These are phyloP conservation scores for Platysternon megacephalum DNA, from an alignment of 2,113 vertebrate genomes.

Conservation along the genomic window DNA sequence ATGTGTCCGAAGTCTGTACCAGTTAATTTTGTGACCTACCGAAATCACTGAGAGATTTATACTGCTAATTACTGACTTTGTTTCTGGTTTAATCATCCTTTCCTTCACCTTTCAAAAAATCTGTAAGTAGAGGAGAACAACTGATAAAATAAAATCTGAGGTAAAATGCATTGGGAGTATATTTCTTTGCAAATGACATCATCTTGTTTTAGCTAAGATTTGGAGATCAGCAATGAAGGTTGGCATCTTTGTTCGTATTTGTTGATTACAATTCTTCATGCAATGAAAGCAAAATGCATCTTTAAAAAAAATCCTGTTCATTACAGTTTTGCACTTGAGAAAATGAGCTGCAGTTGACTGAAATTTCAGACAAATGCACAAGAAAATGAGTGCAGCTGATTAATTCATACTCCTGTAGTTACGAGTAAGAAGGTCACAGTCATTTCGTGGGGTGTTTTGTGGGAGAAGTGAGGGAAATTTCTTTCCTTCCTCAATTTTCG, in stretches of 20 bases:
- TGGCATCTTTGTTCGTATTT: background rate
- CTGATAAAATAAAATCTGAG: slow-evolving; percentile 48
- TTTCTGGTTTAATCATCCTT: slow-evolving; percentile 78
- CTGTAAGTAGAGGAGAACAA: background rate
- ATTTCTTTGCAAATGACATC: background rate
- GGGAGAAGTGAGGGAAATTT: background rate
- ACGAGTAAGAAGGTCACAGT: background rate
- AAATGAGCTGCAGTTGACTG: slow-evolving; percentile 4
- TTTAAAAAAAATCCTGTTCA: background rate
- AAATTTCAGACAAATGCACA: background rate
- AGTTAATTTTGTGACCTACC: slow-evolving; percentile 83
- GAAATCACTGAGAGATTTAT: slow-evolving; percentile 84
- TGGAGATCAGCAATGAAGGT: background rate
- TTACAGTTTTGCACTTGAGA: background rate
- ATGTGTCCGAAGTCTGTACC: slow-evolving; percentile 82
- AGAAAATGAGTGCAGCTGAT: background rate
- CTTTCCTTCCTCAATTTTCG: background rate
- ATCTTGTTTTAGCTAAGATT: background rate
- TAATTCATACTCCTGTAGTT: background rate
- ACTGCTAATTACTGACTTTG: slow-evolving; percentile 81
- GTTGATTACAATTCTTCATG: background rate
- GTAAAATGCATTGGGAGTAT: background rate
- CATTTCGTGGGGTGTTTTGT: background rate
- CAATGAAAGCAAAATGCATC: background rate
- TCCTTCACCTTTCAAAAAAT: slow-evolving; percentile 75